Percentiles rank a stretch among this genome's conserved stretches.
Conservation (phyloP, 2,113 vertebrate species). For the Epinephelus moara region DNA sequence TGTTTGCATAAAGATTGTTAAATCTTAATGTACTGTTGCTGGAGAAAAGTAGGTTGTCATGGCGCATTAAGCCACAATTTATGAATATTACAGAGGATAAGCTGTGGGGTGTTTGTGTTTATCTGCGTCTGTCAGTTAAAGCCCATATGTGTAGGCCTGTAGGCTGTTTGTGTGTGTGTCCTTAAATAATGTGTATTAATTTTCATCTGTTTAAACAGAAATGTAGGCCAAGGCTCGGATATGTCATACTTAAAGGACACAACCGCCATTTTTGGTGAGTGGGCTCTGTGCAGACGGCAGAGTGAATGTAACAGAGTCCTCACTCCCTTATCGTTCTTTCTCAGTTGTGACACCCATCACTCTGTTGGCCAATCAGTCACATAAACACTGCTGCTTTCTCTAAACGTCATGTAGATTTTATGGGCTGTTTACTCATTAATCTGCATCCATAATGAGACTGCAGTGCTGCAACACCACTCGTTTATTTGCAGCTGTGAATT, state of each 20-base stretch:
- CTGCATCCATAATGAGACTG: constrained; percentile 4
- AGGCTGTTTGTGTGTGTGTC: constrained; percentile 8
- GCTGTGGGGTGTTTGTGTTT: constrained; percentile 41
- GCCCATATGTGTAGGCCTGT: constrained; percentile 26
- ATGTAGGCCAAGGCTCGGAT: constrained; percentile 25
- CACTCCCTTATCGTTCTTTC: background rate
- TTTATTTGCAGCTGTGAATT: constrained; percentile 32
- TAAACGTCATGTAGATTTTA: constrained; percentile 23
- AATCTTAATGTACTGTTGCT: constrained; percentile 52
- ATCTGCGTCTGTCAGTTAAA: constrained; percentile 40
- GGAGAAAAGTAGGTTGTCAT: constrained; percentile 55
- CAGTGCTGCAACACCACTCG: background rate
- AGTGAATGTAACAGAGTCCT: background rate
- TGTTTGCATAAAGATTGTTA: constrained; percentile 53
- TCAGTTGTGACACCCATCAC: background rate
- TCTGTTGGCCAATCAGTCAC: constrained; percentile 3
- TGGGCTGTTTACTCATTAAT: constrained; percentile 47
- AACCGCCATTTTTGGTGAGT: background rate
- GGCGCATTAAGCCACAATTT: constrained; percentile 41
- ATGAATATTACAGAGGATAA: constrained; percentile 62
- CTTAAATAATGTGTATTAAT: constrained; percentile 30
- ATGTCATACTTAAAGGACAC: background rate
- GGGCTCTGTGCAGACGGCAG: background rate
- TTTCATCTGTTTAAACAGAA: constrained; percentile 20
- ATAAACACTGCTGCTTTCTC: constrained; percentile 11